Percentiles rank a stretch among this genome's conserved stretches.
These are phyloP conservation scores for Dynastes maya DNA, from an alignment of 2,888 invertebrate species.

Conservation along the genomic window DNA sequence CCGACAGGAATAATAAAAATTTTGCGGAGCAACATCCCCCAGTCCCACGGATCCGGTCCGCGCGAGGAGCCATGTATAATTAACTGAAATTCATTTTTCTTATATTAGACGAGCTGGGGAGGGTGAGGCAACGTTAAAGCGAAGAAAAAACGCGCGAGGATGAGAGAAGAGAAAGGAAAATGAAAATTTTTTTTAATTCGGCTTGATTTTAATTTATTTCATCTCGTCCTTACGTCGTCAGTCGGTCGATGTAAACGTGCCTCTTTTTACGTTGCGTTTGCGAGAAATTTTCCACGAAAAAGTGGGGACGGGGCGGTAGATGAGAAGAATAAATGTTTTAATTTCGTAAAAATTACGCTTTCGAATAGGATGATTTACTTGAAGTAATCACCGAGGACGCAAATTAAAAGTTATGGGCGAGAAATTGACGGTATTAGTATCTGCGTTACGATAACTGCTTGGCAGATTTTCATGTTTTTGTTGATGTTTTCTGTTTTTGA, in stretches of 20 bases:
- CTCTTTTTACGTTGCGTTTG: neutral
- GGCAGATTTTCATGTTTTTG: no score
- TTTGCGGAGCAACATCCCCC: neutral
- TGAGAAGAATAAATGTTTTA: conserved; percentile 16
- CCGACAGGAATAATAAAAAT: neutral
- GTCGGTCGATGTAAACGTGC: neutral
- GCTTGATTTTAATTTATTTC: conserved; percentile 20
- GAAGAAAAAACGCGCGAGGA: neutral
- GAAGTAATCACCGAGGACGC: neutral
- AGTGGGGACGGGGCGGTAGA: neutral
- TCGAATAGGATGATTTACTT: neutral
- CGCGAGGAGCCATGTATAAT: neutral
- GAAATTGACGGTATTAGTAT: neutral
- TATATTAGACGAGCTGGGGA: neutral
- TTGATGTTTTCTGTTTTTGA: no score
- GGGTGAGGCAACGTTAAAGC: neutral
- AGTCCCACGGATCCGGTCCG: neutral
- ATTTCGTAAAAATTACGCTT: conserved; percentile 19
- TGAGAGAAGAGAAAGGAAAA: conserved; percentile 2
- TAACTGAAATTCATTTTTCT: conserved; percentile 14
- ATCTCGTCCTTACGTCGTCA: neutral
- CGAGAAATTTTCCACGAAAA: neutral
- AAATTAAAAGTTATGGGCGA: neutral
- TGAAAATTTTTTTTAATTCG: conserved; percentile 31
- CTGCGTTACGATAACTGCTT: neutral